These are phyloP conservation scores for Chondrilla cf. caribensis DNA, from an alignment of 37 sponge, comb jelly and placozoan genomes.

Conservation along the genomic window DNA sequence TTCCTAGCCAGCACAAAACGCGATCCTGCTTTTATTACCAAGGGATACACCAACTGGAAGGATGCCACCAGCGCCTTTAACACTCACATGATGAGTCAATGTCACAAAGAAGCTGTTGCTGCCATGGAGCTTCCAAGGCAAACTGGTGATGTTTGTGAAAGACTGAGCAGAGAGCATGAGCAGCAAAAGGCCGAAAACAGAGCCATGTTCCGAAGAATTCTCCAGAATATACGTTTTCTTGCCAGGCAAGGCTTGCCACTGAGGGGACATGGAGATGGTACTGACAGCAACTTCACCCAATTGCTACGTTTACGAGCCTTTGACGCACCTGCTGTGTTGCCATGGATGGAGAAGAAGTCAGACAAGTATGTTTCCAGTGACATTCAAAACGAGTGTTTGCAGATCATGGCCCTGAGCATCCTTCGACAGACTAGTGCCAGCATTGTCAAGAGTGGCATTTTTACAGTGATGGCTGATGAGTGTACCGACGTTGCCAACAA, in stretches of 20 bases:
- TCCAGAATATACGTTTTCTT: constrained; percentile 61
- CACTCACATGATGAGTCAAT: constrained; percentile 57
- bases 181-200: constrained; percentile 44
- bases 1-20: constrained; percentile 47
- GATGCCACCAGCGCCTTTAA: constrained; percentile 63
- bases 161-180: constrained; percentile 30
- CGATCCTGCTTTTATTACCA: constrained; percentile 58
- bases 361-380: constrained; percentile 64
- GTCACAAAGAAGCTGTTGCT: constrained; percentile 71
- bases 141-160: constrained; percentile 50
- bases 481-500: constrained; percentile 66
- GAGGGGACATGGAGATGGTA: constrained; percentile 42
- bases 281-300: constrained; percentile 55
- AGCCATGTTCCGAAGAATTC: constrained; percentile 49
- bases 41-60: constrained; percentile 74
- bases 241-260: constrained; percentile 70
- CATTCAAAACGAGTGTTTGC: constrained; percentile 76
- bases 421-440: constrained; percentile 39
- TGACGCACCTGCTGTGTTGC: constrained; percentile 39
- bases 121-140: constrained; percentile 33
- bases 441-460: constrained; percentile 43
- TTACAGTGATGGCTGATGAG: no score
- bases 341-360: constrained; percentile 63
- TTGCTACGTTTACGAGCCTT: constrained; percentile 43
- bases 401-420: constrained; percentile 69